phyloP scores from a whole-genome alignment of 2,797 vertebrate species.

The Eremophila alpestris region DNA sequence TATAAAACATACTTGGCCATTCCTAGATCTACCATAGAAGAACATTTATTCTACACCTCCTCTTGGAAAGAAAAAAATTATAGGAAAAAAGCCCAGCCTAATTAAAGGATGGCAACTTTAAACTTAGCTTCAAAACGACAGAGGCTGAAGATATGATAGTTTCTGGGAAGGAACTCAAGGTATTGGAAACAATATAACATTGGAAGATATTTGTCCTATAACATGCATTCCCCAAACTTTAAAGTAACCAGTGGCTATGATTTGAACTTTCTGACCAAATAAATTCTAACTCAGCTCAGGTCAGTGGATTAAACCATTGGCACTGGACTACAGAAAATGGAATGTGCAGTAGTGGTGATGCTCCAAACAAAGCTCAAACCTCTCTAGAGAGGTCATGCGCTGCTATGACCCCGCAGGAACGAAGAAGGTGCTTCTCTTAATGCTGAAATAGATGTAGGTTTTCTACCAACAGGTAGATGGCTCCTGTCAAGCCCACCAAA shows the following conservation, averaged over 20 bases:
- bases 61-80: neutral
- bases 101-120: neutral
- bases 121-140: neutral
- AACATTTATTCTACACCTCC: fast-evolving
- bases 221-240: neutral
- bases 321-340: neutral
- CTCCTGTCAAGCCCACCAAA: neutral
- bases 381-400: neutral
- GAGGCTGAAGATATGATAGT: neutral
- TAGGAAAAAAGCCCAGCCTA: neutral
- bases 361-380: neutral
- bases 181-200: neutral
- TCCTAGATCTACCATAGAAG: neutral
- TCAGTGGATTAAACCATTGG: neutral
- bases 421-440: neutral
- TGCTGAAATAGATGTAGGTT: neutral
- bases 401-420: neutral
- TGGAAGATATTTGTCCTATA: neutral
- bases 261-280: neutral
- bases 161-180: neutral
- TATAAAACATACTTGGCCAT: neutral
- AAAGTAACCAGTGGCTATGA: neutral
- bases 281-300: neutral
- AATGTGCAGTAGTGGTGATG: neutral
- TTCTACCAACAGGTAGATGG: neutral